A percentile compares a stretch with the other conserved stretches of the same genome.
Conservation (phyloP, 2,113 vertebrate genomes). For the Lasiurus cinereus region DNA sequence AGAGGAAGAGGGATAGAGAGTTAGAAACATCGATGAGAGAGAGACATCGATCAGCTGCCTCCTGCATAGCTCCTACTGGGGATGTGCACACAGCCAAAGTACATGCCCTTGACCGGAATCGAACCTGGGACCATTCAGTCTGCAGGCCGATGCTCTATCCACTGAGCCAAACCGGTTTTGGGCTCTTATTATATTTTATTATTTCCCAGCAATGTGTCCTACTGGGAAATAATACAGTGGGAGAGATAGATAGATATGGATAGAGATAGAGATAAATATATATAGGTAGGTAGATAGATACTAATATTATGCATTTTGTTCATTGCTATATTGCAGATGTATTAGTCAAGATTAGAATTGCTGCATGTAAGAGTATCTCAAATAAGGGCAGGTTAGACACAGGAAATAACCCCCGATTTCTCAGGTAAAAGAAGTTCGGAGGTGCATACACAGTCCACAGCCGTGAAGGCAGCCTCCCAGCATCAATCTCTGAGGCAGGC, state of each 20-base stretch:
- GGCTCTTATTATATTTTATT: too few species aligned
- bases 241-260: not conserved
- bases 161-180: too few species aligned
- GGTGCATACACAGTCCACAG: not conserved
- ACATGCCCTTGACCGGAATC: too few species aligned
- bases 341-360: not conserved
- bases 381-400: not conserved
- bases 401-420: not conserved
- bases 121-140: too few species aligned
- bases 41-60: too few species aligned
- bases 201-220: not conserved
- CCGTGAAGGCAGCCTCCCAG: not conserved
- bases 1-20: too few species aligned
- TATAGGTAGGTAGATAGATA: not conserved
- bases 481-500: not conserved
- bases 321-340: not conserved
- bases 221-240: not conserved
- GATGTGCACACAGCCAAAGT: too few species aligned
- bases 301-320: not conserved
- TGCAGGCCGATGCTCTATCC: too few species aligned
- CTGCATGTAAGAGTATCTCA: slow-evolving; percentile 28
- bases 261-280: not conserved
- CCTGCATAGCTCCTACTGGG: too few species aligned
- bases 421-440: slow-evolving; percentile 23
- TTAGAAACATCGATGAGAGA: too few species aligned